Evolutionary conservation across 1,140 invertebrate species (phyloP).

Genomic region (Aphelenchoides besseyi): DNA sequence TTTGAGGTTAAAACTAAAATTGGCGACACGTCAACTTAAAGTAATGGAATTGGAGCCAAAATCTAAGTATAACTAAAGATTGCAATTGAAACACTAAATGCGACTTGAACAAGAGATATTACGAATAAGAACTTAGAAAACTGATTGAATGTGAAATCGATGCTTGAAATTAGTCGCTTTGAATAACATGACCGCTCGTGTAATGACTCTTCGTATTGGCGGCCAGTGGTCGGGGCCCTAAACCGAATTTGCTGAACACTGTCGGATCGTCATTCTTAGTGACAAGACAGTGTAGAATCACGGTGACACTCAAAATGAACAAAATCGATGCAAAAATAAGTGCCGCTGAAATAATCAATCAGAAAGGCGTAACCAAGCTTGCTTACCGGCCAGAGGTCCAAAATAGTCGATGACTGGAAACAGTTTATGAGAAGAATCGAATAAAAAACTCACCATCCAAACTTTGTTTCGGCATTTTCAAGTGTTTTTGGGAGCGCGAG

Average conservation of each 20-base stretch:
- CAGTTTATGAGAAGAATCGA: not conserved
- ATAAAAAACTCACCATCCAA: not conserved
- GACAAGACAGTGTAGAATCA: constrained; percentile 10
- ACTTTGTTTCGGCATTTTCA: constrained; percentile 7
- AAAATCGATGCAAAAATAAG: constrained; percentile 10
- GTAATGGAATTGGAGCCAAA: no score
- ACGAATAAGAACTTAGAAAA: no score
- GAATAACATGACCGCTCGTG: no score
- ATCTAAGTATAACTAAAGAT: no score
- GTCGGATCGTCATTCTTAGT: constrained; percentile 6
- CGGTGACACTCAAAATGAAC: constrained; percentile 23
- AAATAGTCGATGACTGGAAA: constrained; percentile 19
- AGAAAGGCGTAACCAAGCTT: not conserved
- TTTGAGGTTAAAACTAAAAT: no score
- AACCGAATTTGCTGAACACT: constrained; percentile 7
- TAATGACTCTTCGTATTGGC: no score
- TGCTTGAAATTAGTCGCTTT: no score
- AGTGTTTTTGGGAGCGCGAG: not conserved
- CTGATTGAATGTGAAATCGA: no score
- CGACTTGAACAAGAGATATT: no score
- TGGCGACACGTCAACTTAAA: no score
- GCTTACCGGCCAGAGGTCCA: constrained; percentile 8
- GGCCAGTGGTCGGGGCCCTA: no score
- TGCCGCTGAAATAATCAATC: not conserved
- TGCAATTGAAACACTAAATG: no score